Evolutionary conservation across 1,140 invertebrate species (phyloP), one percentile per base, ranked within the genome.

Genomic region (Neotoxoptera formosana): DNA sequence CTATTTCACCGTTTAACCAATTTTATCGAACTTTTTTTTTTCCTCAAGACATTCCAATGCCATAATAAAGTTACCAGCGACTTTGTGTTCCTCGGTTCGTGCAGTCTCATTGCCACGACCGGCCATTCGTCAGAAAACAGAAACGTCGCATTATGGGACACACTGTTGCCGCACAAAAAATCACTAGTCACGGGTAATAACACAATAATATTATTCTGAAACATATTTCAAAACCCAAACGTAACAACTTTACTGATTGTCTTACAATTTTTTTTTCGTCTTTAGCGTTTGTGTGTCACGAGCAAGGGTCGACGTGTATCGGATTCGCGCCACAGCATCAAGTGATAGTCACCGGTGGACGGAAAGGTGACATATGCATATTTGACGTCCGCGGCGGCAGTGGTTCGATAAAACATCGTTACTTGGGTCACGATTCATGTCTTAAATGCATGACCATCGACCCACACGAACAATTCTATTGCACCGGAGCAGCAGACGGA

Each of bases 61-160:
- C 99, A 99, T 95, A 99, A 97, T 95, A 99, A 99, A 96, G 97
- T 98, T 92, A 98, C 99, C 48, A 97, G 98, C 94, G 99, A 99
- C 95, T 99, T 99, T 95, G 98, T 98, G 60, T 99, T 99, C 96
- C 96, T 99, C 51, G 98, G 99, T 90, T 99, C 98, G 9, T 99
- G 99, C 95, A 99, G 98, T 96, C 96, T 99, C 94, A 96, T 99
- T 83, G 99, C 99, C n/a, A 99, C 99, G 93, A 98, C 98, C 94
- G 99, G 99, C 30, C 98, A 99, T 95, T 98, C 98, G 95, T 98
- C 98, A 0, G 99, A 99, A 95, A 98, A 98, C 95, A 98, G 98
- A 94, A 99, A 99, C 95, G 98, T 99, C n/a, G 98, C 98, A 89
- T 96, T 99, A 93, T 99, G 99, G 99, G 99, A 99, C 95, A 99